These are phyloP conservation scores for Thamnophis elegans DNA, from an alignment of 2,797 vertebrate species.

Conservation along the genomic window DNA sequence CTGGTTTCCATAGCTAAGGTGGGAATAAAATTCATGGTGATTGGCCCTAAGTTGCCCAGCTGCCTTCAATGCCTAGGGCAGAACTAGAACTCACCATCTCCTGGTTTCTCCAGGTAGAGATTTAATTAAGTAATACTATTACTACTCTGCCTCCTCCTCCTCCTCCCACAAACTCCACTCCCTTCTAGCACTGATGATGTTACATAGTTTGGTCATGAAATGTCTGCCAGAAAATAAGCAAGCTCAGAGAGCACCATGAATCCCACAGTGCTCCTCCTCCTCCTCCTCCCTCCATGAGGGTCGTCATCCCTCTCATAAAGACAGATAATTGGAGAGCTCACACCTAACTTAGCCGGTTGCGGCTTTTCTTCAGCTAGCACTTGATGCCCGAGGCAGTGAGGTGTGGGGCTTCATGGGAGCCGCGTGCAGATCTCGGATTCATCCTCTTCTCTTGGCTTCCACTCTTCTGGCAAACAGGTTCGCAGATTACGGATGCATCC, in stretches of 20 bases:
- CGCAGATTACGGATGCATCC: conserved; percentile 81
- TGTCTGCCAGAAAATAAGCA: no score
- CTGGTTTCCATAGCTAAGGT: no score
- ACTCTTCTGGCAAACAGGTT: conserved; percentile 70
- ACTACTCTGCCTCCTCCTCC: not conserved
- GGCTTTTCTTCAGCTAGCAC: not conserved
- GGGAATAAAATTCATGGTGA: no score
- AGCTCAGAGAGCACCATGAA: no score
- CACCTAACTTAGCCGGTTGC: not conserved
- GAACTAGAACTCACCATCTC: not conserved
- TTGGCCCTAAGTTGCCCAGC: not conserved
- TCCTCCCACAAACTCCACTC: no score
- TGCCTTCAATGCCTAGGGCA: not conserved
- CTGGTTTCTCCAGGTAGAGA: not conserved
- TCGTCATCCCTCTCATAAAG: not conserved
- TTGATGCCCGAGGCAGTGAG: not conserved
- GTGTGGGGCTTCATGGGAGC: not conserved
- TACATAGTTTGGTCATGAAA: no score
- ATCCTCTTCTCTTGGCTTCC: conserved; percentile 48
- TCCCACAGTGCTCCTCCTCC: not conserved
- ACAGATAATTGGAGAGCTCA: not conserved
- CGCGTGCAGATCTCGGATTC: not conserved
- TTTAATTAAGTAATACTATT: not conserved
- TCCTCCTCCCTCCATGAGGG: not conserved
- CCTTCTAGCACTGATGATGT: no score